Evolutionary conservation across 2,888 invertebrate genomes (phyloP).

Genomic region (Aleiodes leptofemur): DNA sequence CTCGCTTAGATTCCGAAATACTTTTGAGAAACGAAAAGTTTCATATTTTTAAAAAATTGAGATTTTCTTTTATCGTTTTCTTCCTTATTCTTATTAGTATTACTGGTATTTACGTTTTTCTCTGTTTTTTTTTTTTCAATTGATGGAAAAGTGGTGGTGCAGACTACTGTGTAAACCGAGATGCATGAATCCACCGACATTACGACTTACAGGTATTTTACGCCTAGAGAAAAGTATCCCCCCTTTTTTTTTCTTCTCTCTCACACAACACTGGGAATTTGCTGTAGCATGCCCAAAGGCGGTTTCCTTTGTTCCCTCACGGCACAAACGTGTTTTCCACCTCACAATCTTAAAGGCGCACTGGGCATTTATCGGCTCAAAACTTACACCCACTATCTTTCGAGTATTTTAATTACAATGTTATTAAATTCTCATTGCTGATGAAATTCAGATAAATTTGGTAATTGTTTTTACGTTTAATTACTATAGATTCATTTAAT

Average conservation of each 20-base stretch:
- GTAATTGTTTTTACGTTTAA: neutral
- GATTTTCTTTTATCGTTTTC: conserved; percentile 13
- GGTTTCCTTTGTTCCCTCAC: conserved; percentile 37
- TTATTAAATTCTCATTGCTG: conserved; percentile 15
- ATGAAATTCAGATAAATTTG: conserved; percentile 6
- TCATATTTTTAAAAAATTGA: neutral
- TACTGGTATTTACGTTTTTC: neutral
- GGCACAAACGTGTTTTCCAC: conserved; percentile 34
- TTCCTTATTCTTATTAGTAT: neutral
- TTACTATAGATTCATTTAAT: neutral
- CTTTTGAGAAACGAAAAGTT: too few relatives aligned
- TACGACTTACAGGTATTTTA: conserved; percentile 31
- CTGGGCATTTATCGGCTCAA: conserved; percentile 8
- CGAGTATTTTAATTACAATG: conserved; percentile 22
- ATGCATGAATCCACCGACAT: conserved; percentile 24
- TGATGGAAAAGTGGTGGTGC: neutral
- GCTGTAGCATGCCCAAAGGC: conserved; percentile 27
- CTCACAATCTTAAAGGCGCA: conserved; percentile 14
- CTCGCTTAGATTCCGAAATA: too few relatives aligned
- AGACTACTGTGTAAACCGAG: conserved; percentile 32
- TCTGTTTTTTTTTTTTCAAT: conserved; percentile 24
- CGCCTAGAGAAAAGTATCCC: conserved; percentile 32
- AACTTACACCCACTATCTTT: conserved; percentile 4
- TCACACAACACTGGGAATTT: conserved; percentile 41
- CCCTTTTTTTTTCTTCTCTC: conserved; percentile 44